Conservation (phyloP, 2,888 invertebrate genomes). For the Mamestra brassicae region DNA sequence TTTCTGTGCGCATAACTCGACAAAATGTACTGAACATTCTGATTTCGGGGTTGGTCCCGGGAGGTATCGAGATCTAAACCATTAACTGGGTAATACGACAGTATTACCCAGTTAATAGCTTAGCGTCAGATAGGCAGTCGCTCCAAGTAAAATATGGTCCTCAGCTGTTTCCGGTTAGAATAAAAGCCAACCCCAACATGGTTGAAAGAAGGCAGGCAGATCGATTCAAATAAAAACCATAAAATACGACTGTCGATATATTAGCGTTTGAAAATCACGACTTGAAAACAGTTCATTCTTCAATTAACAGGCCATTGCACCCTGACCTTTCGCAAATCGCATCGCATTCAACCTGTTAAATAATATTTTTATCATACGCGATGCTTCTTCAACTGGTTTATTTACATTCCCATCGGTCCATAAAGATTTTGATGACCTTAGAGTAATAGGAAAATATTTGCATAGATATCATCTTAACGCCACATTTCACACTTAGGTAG, state of each 20-base stretch:
- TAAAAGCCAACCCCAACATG: too few species aligned
- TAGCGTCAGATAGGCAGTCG: too few species aligned
- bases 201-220: too few species aligned
- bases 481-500: constrained; percentile 1
- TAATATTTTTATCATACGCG: neutral
- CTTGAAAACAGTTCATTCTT: neutral
- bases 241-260: neutral
- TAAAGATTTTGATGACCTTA: constrained; percentile 39
- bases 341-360: constrained; percentile 4
- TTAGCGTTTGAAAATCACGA: neutral
- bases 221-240: neutral
- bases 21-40: too few species aligned
- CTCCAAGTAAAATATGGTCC: neutral
- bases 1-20: too few species aligned
- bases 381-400: constrained; percentile 51
- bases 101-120: too few species aligned
- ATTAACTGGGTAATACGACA: too few species aligned
- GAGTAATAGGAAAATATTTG: constrained; percentile 34
- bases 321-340: constrained; percentile 33
- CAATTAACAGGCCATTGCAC: constrained; percentile 44
- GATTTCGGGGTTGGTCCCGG: too few species aligned
- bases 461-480: constrained; percentile 29
- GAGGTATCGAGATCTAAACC: too few species aligned
- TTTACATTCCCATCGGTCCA: constrained; percentile 49
- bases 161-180: too few species aligned